Percentiles rank a stretch among this genome's conserved stretches.
These are phyloP conservation scores for Climacteris rufus DNA, from an alignment of 2,113 vertebrate genomes.

Conservation along the genomic window DNA sequence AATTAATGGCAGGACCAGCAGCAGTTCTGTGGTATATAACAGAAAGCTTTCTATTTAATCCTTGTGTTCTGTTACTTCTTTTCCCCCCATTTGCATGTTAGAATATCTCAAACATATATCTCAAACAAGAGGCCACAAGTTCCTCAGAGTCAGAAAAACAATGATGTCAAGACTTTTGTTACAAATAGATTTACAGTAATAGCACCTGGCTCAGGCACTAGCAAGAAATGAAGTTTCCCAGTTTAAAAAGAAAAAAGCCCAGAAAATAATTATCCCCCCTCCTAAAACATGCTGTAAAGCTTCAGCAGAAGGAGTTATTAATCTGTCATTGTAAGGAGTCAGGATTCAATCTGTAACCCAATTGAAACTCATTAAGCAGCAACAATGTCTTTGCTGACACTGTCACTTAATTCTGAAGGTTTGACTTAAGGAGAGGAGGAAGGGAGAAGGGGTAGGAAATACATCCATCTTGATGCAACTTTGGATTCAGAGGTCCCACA, in stretches of 20 bases:
- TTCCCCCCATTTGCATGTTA: background rate
- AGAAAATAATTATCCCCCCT: background rate
- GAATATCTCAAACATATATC: background rate
- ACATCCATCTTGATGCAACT: background rate
- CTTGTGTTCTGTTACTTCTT: background rate
- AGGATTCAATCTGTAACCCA: background rate
- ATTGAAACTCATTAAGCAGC: constrained; percentile 6
- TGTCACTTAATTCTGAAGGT: background rate
- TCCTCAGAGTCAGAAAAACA: background rate
- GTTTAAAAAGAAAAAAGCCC: background rate
- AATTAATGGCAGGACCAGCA: background rate
- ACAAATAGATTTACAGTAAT: background rate
- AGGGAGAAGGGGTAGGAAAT: background rate
- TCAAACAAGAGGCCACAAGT: background rate
- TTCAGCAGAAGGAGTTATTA: constrained; percentile 21
- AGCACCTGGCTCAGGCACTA: background rate
- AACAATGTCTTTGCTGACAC: background rate
- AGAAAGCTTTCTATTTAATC: background rate
- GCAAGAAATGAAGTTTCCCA: background rate
- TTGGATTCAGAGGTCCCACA: background rate
- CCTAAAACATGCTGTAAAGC: background rate
- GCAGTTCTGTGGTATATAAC: background rate
- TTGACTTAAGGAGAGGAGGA: background rate
- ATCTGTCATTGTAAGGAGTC: background rate
- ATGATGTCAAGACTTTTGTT: background rate